phyloP scores from a whole-genome alignment of 2,113 vertebrate genomes.

The Petroica traversi region DNA sequence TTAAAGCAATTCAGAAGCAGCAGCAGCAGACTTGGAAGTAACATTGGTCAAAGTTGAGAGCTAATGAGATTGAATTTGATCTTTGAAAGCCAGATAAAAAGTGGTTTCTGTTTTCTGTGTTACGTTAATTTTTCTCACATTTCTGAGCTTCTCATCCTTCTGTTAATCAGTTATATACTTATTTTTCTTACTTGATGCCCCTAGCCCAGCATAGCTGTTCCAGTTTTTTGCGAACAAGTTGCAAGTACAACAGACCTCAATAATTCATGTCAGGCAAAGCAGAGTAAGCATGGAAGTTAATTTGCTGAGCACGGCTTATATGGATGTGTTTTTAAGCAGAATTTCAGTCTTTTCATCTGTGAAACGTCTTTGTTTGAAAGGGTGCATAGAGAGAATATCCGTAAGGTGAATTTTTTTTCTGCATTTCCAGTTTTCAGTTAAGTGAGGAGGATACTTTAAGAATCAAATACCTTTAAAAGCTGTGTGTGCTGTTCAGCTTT shows the following conservation, averaged over 20 bases:
- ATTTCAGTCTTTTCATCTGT: not conserved
- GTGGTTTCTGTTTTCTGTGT: not conserved
- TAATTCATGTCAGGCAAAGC: not conserved
- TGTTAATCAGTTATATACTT: not conserved
- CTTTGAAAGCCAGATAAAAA: not conserved
- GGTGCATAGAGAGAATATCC: not conserved
- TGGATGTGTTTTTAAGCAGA: not conserved
- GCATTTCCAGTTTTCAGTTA: not conserved
- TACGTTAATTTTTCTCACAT: not conserved
- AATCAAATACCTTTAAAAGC: not conserved
- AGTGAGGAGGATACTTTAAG: not conserved
- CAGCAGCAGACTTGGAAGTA: not conserved
- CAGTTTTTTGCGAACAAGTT: not conserved
- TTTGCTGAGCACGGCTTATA: not conserved
- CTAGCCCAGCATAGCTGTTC: not conserved
- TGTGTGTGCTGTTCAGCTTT: not conserved
- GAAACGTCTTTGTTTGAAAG: not conserved
- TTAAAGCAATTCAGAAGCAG: not conserved
- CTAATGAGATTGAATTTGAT: not conserved
- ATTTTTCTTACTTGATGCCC: not conserved
- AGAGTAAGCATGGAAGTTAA: not conserved
- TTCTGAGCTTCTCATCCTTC: not conserved
- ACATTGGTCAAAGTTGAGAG: fast-evolving
- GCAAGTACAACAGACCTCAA: not conserved
- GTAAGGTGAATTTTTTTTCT: not conserved